Evolutionary conservation across 2,113 vertebrate genomes (phyloP), one percentile per base, ranked within the genome.

Genomic region (Stigmatopora argus): DNA sequence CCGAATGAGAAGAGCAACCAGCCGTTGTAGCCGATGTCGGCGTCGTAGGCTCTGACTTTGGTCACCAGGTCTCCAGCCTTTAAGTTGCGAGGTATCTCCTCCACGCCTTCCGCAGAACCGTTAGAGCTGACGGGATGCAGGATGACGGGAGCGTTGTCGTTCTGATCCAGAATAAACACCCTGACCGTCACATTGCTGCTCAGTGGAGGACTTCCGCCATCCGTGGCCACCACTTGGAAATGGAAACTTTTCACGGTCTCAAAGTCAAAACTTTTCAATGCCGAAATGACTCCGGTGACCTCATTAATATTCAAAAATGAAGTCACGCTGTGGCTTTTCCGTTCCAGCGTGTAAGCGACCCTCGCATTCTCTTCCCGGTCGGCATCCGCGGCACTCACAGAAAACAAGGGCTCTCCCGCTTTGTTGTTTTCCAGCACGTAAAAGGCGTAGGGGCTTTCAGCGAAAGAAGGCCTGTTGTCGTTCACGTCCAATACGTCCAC

Each of bases 371-470:
- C 81, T 5, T 78, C 79, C 18, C 65, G 78, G 72, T 92, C 90
- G 3, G 64, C 60, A 63, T 92, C 91, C 19, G 13, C 34, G 0
- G 91, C 91, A 7, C 60, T 85, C 3, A 92, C 78, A 7, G 88
- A 83, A 55, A 90, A 87, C 18, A 92, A 51, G 0, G 84, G 74
- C 53, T 58, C 45, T 0, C 90, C 91, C 2, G 88, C 81, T 35
- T 76, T 77, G 57, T 92, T 92, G 51, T 92, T 92, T 83, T 92
- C 91, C 45, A 19, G 3, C 2, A 92, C 65, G 70, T 92, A 90
- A 67, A 91, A 86, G 0, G 38, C 78, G 14, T 90, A 90, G 0
- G 88, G 86, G 6, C 52, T 88, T 69, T 88, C 73, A n/a, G 67
- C 67, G 53, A 92, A 92, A 9, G 67, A 3, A 1, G 91, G 91